Evolutionary conservation across 2,113 vertebrate genomes (phyloP), one percentile per base, ranked within the genome.

Genomic region (Periophthalmus modestus): DNA sequence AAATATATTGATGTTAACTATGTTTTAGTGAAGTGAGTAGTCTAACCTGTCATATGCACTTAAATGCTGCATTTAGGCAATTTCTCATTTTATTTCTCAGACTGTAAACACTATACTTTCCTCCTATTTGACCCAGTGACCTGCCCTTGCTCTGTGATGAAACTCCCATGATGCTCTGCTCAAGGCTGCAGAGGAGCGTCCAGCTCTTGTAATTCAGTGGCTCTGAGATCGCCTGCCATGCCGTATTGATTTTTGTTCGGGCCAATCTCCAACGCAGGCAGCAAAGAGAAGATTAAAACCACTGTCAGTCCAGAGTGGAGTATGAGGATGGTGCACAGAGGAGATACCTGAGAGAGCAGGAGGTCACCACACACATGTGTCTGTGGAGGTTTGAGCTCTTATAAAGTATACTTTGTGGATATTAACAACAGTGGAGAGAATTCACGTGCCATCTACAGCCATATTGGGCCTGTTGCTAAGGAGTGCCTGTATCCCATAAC

Each of bases 261-360:
- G 75, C 96, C 96, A 97, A 98, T 97, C 96, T 96, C 93, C 95
- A 96, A 93, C 93, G 95, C 95, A 95, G 58, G 95, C 95, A 95
- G 95, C 95, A 93, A 95, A 95, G 95, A 95, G 97, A 96, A 98
- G 96, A 98, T 98, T 97, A 98, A 98, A 98, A 98, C 96, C 96
- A 97, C 95, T 97, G 96, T 98, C 96, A 98, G 96, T 96, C 95
- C 95, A 94, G 95, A 96, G 95, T 95, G 96, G 96, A 98, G 21
- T 11, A 9, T 5, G 55, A 96, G 96, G 97, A 97, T 96, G 95
- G 92, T 93, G 95, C 93, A 93, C 93, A 73, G 89, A 95, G 94
- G 88, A 90, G 94, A 96, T 89, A 88, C 93, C 91, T 46, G 78
- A 78, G 89, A 28, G 63, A 87, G 93, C 82, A 87, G 76, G 78